Evolutionary conservation across 2,797 vertebrate species (phyloP).

Genomic region (Enteromius trimaculatus): DNA sequence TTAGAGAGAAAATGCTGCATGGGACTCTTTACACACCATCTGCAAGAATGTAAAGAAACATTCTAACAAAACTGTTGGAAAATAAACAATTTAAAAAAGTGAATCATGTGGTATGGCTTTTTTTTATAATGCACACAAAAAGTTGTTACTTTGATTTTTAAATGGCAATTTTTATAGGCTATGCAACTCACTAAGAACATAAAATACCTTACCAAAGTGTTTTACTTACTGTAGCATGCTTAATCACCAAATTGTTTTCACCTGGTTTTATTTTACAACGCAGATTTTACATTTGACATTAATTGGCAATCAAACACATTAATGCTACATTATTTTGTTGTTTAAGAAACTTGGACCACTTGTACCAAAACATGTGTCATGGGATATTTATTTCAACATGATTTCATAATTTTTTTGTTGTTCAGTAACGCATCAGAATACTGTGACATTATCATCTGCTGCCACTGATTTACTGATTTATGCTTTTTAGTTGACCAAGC

Average conservation of each 20-base stretch:
- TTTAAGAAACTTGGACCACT: neutral
- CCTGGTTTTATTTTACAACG: neutral
- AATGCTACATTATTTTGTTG: neutral
- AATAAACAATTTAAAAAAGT: neutral
- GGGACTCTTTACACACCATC: neutral
- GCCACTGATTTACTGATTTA: neutral
- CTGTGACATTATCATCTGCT: neutral
- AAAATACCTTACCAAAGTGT: neutral
- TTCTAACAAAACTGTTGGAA: neutral
- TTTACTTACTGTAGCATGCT: neutral
- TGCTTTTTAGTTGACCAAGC: neutral
- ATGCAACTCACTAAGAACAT: neutral
- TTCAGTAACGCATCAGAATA: neutral
- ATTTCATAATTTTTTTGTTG: neutral
- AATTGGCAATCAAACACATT: neutral
- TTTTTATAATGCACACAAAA: neutral
- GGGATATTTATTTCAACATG: neutral
- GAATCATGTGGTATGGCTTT: neutral
- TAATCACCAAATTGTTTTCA: neutral
- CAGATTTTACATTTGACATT: neutral
- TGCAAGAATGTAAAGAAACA: neutral
- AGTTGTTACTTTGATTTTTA: neutral
- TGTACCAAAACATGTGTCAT: neutral
- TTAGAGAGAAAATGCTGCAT: slow-evolving; percentile 35
- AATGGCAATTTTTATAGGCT: neutral